Evolutionary conservation across 2,797 vertebrate species (phyloP).

Genomic region (Phaenicophaeus curvirostris): DNA sequence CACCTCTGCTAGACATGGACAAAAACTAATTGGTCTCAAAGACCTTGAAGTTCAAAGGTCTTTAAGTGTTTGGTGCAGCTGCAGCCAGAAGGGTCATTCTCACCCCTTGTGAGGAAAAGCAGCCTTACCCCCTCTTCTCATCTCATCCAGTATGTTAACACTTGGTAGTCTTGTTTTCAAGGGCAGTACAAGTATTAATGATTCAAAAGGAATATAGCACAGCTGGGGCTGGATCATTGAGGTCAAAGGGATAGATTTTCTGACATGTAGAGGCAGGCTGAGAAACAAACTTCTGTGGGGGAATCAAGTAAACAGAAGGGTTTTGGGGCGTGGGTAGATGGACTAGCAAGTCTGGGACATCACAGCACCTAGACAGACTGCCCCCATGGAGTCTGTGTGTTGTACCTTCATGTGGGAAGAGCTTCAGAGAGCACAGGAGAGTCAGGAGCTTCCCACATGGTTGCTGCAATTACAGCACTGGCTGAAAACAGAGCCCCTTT

Average conservation of each 20-base stretch:
- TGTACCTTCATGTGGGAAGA: neutral
- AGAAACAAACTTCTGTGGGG: neutral
- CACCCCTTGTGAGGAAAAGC: neutral
- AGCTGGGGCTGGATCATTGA: neutral
- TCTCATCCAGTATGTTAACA: neutral
- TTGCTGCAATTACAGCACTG: neutral
- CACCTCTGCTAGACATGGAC: neutral
- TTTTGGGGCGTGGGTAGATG: neutral
- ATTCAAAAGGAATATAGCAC: neutral
- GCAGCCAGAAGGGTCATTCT: neutral
- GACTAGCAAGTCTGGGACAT: neutral
- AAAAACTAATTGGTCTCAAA: neutral
- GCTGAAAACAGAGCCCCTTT: constrained; percentile 15
- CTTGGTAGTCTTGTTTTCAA: neutral
- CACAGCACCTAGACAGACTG: neutral
- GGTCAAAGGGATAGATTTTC: neutral
- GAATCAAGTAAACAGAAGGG: neutral
- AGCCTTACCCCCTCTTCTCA: neutral
- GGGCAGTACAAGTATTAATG: neutral
- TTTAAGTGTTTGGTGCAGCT: neutral
- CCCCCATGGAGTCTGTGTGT: neutral
- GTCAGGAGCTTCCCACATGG: neutral
- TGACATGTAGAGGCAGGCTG: neutral
- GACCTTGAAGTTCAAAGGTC: neutral
- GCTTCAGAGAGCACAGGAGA: neutral